A percentile compares a stretch with the other conserved stretches of the same genome.
phyloP scores from a whole-genome alignment of 2,888 invertebrate genomes.

The Lobophora halterata region DNA sequence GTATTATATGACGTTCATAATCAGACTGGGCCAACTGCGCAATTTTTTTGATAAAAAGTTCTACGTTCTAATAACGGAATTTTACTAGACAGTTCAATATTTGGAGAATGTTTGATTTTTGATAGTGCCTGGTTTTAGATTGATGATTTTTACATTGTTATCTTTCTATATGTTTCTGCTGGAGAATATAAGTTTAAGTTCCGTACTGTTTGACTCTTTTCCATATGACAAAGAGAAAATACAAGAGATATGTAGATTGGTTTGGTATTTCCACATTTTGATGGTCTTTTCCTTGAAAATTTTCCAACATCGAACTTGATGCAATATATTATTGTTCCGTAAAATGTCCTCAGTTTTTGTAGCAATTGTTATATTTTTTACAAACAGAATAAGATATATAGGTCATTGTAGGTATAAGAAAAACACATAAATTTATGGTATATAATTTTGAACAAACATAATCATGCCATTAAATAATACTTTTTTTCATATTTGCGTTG shows the following conservation, averaged over 20 bases:
- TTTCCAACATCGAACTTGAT: not conserved
- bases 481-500: conserved; percentile 4
- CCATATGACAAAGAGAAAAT: too few species aligned
- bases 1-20: conserved; percentile 29
- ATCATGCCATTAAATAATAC: too few species aligned
- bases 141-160: not conserved
- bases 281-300: too few species aligned
- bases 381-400: too few species aligned
- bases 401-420: too few species aligned
- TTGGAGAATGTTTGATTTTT: conserved; percentile 7
- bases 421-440: too few species aligned
- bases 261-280: too few species aligned
- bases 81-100: conserved; percentile 14
- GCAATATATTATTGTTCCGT: conserved; percentile 4
- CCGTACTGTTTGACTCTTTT: too few species aligned
- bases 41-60: conserved; percentile 39
- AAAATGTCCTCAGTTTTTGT: not conserved
- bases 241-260: too few species aligned
- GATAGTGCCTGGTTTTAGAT: not conserved
- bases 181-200: too few species aligned
- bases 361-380: not conserved
- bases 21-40: conserved; percentile 32
- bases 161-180: too few species aligned
- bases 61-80: conserved; percentile 15
- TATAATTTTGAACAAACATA: too few species aligned